phyloP scores from a whole-genome alignment of 2,888 invertebrate species.

The Ormyrus nitidulus region DNA sequence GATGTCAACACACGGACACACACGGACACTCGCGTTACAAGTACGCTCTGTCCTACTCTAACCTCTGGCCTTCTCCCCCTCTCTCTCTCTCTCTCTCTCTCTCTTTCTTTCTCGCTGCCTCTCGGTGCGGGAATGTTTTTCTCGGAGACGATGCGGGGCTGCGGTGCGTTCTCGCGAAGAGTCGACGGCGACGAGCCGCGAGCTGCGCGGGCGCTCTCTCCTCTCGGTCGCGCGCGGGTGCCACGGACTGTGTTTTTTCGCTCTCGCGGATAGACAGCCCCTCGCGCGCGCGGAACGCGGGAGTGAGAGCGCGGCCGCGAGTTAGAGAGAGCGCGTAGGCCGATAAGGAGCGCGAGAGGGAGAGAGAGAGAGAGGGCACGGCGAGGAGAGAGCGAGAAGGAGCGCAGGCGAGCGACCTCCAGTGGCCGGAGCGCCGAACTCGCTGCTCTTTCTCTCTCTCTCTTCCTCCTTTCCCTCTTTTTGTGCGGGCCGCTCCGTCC shows the following conservation, averaged over 20 bases:
- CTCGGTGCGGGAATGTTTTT: not conserved
- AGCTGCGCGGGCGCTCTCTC: not conserved
- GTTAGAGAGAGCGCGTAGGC: not conserved
- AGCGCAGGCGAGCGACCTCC: constrained; percentile 52
- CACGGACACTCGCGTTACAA: not conserved
- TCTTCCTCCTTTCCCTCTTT: not conserved
- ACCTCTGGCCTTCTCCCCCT: not conserved
- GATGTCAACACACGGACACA: constrained; percentile 1
- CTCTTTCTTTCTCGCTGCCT: not conserved
- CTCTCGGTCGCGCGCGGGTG: constrained; percentile 28
- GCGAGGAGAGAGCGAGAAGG: not conserved
- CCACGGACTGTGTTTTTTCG: constrained; percentile 40
- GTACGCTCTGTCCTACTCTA: not conserved
- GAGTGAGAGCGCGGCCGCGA: not conserved
- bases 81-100: not conserved
- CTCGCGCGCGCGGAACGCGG: not conserved
- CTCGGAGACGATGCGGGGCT: not conserved
- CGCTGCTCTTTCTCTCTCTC: constrained; percentile 1
- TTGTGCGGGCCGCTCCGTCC: not conserved
- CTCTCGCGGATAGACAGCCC: constrained; percentile 6
- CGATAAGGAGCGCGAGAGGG: constrained; percentile 5
- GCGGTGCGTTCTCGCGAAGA: not conserved
- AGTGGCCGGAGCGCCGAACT: constrained; percentile 48
- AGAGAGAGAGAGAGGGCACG: not conserved
- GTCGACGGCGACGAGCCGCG: not conserved